A percentile compares a stretch with the other conserved stretches of the same genome.
These are phyloP conservation scores for Phymastichus coffea DNA, from an alignment of 1,140 invertebrate species.

Conservation along the genomic window DNA sequence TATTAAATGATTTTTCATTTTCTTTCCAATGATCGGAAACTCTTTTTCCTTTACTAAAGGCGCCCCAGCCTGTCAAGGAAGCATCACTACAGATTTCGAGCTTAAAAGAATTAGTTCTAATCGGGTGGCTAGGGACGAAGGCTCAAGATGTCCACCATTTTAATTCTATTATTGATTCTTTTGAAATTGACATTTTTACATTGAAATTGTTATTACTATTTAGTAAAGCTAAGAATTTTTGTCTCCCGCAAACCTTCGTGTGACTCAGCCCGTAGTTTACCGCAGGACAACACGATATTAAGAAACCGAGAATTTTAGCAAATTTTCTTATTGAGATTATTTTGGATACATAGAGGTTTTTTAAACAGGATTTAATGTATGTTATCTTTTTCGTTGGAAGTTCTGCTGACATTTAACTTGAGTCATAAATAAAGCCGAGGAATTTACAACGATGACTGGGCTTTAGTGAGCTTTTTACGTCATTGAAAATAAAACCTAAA, in stretches of 20 bases:
- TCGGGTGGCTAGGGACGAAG: background rate
- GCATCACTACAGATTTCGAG: slow-evolving; percentile 29
- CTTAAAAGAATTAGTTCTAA: slow-evolving; percentile 1
- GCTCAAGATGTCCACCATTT: slow-evolving; percentile 7
- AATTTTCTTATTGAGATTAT: slow-evolving; percentile 16
- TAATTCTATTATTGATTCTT: background rate
- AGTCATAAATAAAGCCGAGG: slow-evolving; percentile 10
- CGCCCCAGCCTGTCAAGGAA: slow-evolving; percentile 21
- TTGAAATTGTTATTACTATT: slow-evolving; percentile 19
- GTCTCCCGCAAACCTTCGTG: slow-evolving; percentile 13
- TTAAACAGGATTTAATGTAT: background rate
- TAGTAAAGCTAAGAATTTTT: slow-evolving; percentile 18
- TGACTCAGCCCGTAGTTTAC: slow-evolving; percentile 18
- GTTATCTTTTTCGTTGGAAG: background rate
- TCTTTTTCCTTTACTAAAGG: background rate
- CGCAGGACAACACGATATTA: slow-evolving; percentile 16
- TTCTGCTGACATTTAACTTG: background rate
- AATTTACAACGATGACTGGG: background rate
- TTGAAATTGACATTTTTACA: slow-evolving; percentile 2
- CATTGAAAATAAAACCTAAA: background rate
- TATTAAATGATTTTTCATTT: background rate
- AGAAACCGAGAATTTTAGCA: too few relatives aligned
- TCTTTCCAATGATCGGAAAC: slow-evolving; percentile 7
- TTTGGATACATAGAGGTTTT: background rate
- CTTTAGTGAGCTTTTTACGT: background rate